These are phyloP conservation scores for Hyperoplus lanceolatus DNA, from an alignment of 2,797 vertebrate genomes.

Conservation along the genomic window DNA sequence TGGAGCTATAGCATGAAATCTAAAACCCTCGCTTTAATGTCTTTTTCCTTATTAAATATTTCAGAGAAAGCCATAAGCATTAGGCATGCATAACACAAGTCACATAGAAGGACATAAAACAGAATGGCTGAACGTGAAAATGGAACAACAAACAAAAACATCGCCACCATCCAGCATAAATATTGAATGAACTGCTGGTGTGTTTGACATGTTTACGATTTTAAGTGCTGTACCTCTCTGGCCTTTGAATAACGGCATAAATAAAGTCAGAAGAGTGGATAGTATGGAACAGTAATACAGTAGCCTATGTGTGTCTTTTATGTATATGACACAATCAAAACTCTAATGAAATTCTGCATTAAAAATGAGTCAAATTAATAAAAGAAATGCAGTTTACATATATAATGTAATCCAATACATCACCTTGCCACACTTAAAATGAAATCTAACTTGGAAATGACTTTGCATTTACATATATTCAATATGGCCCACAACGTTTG, in stretches of 20 bases:
- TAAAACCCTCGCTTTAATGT: background rate
- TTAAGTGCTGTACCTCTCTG: conserved; percentile 20
- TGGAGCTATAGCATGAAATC: background rate
- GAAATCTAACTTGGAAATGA: background rate
- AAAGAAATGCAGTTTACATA: background rate
- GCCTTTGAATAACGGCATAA: conserved; percentile 7
- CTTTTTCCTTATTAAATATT: conserved; percentile 18
- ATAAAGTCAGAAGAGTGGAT: conserved; percentile 10
- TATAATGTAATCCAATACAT: background rate
- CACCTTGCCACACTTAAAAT: background rate
- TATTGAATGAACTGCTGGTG: conserved; percentile 40
- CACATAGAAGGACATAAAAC: conserved; percentile 53
- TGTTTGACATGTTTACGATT: background rate
- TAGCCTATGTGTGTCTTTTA: background rate
- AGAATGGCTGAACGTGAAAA: conserved; percentile 50
- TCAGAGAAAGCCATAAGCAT: conserved; percentile 13
- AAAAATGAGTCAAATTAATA: no score
- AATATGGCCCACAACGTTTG: background rate
- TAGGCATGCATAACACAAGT: conserved; percentile 38
- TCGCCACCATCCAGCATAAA: conserved; percentile 46
- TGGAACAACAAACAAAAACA: conserved; percentile 52
- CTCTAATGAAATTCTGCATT: background rate
- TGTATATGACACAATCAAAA: background rate
- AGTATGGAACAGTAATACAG: background rate
- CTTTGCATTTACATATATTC: conserved; percentile 15